Evolutionary conservation across 2,888 invertebrate genomes (phyloP), one percentile per base, ranked within the genome.

Genomic region (Coleophora deauratella): DNA sequence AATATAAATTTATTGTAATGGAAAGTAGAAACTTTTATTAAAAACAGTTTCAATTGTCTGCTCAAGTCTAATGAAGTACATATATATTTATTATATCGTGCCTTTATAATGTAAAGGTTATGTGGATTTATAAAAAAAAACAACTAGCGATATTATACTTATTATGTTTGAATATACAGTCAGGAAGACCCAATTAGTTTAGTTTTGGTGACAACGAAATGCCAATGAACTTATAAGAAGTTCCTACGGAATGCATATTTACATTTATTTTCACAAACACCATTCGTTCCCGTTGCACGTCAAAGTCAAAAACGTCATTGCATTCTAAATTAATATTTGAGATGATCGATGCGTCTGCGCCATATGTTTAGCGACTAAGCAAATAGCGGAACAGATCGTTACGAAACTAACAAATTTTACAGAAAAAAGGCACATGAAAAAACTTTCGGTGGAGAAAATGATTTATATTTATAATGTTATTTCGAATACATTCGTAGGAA

Each of bases 301-400:
- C 65, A 66, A 47, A 64, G 54, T 51, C 46, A 52, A 50, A 55
- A 59, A 56, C 57, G 52, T 60, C 58, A 57, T 51, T 55, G 51
- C 58, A 53, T 58, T 55, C 61, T 59, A 63, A 77, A 72, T 68
- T 59, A 66, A 70, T 73, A 71, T 63, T 72, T 53, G 57, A 50
- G 61, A 77, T 82, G 84, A 84, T 79, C 66, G 66, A 82, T 78
- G 73, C 45, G 54, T 44, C 49, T 45, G 47, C 51, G 45, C 67
- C 84, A 84, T 82, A 72, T 85, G 85, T 79, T 80, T 75, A 60
- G 67, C 47, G 66, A 77, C 67, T 72, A 73, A 80, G 82, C 80
- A 81, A 85, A 85, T 81, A 85, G 77, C 85, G 84, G 81, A 85
- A 85, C 85, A 79, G 82, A 80, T 78, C 77, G 84, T 79, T 76